A percentile compares a stretch with the other conserved stretches of the same genome.
Evolutionary conservation across 2,113 vertebrate genomes (phyloP).

Genomic region (Chionomys nivalis): DNA sequence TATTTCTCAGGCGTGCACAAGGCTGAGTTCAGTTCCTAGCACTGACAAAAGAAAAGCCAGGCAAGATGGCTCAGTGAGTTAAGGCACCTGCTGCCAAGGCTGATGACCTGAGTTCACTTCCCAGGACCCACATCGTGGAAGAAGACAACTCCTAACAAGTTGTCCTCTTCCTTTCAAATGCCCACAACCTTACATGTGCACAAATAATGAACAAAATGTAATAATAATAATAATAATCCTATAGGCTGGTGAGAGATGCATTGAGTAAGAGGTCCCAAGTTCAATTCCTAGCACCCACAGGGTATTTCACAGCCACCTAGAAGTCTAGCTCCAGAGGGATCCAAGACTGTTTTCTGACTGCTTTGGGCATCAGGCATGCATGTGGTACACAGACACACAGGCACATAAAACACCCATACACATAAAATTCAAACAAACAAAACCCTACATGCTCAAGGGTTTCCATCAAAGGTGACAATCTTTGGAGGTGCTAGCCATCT

Average conservation of each 20-base stretch:
- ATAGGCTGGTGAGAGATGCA: neutral
- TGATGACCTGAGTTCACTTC: neutral
- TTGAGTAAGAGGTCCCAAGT: neutral
- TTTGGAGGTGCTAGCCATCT: neutral
- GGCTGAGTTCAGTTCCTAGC: neutral
- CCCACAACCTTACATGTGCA: neutral
- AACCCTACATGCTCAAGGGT: neutral
- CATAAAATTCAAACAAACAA: neutral
- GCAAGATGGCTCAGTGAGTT: neutral
- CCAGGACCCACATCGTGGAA: neutral
- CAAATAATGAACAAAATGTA: neutral
- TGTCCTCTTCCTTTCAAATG: neutral
- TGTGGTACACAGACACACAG: neutral
- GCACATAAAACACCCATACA: neutral
- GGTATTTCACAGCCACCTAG: neutral
- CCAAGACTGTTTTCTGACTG: neutral
- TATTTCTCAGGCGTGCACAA: neutral
- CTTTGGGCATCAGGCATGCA: neutral
- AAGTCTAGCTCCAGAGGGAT: neutral
- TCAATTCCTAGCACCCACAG: neutral
- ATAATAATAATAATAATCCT: neutral
- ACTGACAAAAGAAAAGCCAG: neutral
- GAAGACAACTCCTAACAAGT: neutral
- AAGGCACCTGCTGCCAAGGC: neutral
- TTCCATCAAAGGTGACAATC: neutral